Conservation (phyloP, 2,113 vertebrate genomes). For the Cervus canadensis region DNA sequence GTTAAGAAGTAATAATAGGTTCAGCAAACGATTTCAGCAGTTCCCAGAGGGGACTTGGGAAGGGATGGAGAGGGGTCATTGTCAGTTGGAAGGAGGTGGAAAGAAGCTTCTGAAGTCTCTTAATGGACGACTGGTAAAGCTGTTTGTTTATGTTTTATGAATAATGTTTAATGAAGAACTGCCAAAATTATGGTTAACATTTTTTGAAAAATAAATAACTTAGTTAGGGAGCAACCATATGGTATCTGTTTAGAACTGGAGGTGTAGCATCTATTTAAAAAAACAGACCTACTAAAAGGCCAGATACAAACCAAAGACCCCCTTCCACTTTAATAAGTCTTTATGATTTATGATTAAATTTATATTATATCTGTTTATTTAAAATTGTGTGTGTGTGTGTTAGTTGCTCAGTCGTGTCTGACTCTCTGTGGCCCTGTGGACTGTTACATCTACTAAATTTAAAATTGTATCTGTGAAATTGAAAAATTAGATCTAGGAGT, state of each 20-base stretch:
- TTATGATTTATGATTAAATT: neutral
- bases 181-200: constrained; percentile 59
- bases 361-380: neutral
- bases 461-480: neutral
- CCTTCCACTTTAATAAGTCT: neutral
- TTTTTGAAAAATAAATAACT: constrained; percentile 59
- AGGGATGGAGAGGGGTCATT: neutral
- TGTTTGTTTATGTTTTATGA: constrained; percentile 68
- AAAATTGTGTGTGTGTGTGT: neutral
- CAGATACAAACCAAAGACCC: neutral
- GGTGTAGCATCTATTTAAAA: constrained; percentile 32
- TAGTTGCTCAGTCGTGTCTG: neutral
- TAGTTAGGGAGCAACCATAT: constrained; percentile 34
- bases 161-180: constrained; percentile 58
- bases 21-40: neutral
- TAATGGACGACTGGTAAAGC: constrained; percentile 30
- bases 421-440: neutral
- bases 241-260: constrained; percentile 62
- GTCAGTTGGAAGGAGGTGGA: neutral
- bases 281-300: neutral
- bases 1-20: neutral
- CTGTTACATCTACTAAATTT: neutral
- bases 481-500: neutral
- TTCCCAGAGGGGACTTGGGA: neutral
- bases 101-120: neutral